These are phyloP conservation scores for Colistium nudipinnis DNA, from an alignment of 2,113 vertebrate species.

Conservation along the genomic window DNA sequence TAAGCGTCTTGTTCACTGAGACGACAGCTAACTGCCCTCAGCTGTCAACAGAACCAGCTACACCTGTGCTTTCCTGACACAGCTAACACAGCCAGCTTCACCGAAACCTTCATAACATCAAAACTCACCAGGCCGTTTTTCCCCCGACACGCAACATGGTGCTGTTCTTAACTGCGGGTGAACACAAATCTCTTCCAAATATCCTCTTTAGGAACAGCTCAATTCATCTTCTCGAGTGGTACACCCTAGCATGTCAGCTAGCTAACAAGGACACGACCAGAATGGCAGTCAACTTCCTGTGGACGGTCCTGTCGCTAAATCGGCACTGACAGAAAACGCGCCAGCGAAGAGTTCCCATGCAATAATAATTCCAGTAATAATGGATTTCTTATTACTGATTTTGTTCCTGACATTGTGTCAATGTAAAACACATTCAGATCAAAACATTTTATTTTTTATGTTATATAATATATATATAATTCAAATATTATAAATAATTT, in stretches of 20 bases:
- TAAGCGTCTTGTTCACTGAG: not conserved
- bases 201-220: constrained; percentile 42
- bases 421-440: not conserved
- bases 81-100: constrained; percentile 22
- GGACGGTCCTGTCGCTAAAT: constrained; percentile 47
- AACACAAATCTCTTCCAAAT: constrained; percentile 39
- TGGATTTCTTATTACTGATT: too few species aligned
- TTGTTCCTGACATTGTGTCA: not conserved
- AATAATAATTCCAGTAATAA: too few species aligned
- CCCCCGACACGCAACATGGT: constrained; percentile 81
- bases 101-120: not conserved
- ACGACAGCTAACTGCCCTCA: constrained; percentile 21
- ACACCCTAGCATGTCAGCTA: constrained; percentile 58
- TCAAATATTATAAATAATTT: too few species aligned
- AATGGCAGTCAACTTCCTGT: constrained; percentile 78
- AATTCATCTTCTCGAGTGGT: constrained; percentile 69
- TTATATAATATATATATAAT: too few species aligned
- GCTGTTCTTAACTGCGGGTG: constrained; percentile 39
- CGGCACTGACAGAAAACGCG: constrained; percentile 13
- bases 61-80: not conserved
- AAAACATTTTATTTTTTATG: too few species aligned
- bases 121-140: constrained; percentile 77
- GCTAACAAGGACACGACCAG: constrained; percentile 80
- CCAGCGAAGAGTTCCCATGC: constrained; percentile 12
- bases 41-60: constrained; percentile 47